Evolutionary conservation across 2,888 invertebrate genomes (phyloP), one percentile per base, ranked within the genome.

Genomic region (Stegana nigrithorax): DNA sequence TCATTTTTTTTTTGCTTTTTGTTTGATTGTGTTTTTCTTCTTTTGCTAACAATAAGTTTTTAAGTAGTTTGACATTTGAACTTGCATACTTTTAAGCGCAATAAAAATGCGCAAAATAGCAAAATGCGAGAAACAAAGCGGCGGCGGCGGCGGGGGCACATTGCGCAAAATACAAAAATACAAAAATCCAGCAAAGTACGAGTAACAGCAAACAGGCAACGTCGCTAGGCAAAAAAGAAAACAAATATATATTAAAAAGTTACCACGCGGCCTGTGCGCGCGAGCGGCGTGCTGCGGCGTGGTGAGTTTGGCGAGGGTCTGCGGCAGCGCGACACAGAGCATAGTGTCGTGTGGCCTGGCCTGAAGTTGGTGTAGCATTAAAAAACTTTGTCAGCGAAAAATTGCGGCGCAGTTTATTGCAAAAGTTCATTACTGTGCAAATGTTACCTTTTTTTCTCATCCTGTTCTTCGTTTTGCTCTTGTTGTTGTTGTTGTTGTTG

Each of bases 371-470:
- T 19, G n/a, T 47, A 6, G 47, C 21, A 47, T n/a, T 56, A 65
- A 71, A 74, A 60, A 78, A 75, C 66, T 75, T 75, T 75, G 75
- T 75, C 75, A 75, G 75, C 75, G 78, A 75, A 75, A 75, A 75
- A 75, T 75, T 75, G 75, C 74, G 78, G 75, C 75, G 69, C 78
- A 75, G 75, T 75, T 75, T 75, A 75, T 75, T 75, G 75, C 78
- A 78, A 75, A 75, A 75, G 75, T 75, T 75, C 78, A 75, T 75
- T 75, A 75, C 75, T 75, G 75, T 78, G 76, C 75, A 75, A 75
- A 75, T 75, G 78, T 75, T 75, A 71, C 75, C 66, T 29, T 51
- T 27, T 51, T 44, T 14, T 44, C 19, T 2, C 1, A 2, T 2
- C n/a, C n/a, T 42, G n/a, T 42, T 4, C 17, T 42, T 14, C n/a